Evolutionary conservation across 2,888 invertebrate genomes (phyloP), one percentile per base, ranked within the genome.

Genomic region (Selenia dentaria): DNA sequence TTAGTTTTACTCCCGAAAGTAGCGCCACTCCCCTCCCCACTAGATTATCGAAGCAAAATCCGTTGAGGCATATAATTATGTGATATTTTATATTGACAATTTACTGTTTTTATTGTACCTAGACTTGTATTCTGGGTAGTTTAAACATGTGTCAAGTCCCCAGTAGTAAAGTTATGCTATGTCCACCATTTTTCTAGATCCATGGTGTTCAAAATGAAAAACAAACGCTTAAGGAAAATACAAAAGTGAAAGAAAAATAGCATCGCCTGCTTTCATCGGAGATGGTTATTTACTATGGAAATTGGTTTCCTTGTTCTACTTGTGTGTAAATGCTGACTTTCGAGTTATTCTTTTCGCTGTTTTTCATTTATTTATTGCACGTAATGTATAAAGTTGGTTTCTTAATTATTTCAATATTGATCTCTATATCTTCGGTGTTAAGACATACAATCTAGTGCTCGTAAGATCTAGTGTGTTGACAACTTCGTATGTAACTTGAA

Each of bases 281-380:
- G 48, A 41, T 27, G 31, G 39, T 43, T 43, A 50, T 55, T 55
- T 54, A 41, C 41, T 49, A 58, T 52, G 53, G 29, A 50, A 56
- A 52, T 56, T 51, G 39, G 50, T 34, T 49, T 46, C 42, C 42
- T 49, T 49, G 38, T 53, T 44, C 36, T 42, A 36, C 32, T 49
- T 48, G 10, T 47, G 35, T 40, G 27, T 44, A 51, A 55, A 53
- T 49, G 37, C 49, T 53, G 52, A 51, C 48, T 49, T 50, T 46
- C 37, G 26, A 47, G 51, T 40, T 40, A 48, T 53, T 49, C 33
- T 51, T 53, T 53, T 39, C 20, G 45, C 57, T 44, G 47, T 57
- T 54, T 57, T 51, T 46, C 39, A 42, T 51, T 45, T 57, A 52
- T 57, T 57, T 57, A 54, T 48, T 48, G 54, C 16, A 44, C 42